Evolutionary conservation across 53 echinoderm and acorn worm species (phyloP), one percentile per base, ranked within the genome.

Genomic region (Mesocentrotus franciscanus): DNA sequence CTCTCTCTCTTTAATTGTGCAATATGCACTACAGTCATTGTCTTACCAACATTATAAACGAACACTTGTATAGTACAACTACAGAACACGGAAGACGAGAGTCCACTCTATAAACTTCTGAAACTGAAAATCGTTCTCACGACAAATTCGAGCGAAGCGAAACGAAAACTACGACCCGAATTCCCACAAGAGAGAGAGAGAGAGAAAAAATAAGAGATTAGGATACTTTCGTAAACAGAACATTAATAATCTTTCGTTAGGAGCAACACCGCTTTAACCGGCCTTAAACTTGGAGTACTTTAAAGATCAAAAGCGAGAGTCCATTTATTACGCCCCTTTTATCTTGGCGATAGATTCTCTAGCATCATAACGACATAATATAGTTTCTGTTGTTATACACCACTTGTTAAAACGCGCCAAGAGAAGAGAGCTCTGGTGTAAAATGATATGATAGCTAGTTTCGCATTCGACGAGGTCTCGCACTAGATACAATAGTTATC

Each of bases 221-320:
- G 64, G 66, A 85, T 24, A 92, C 92, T 55, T 56, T 92, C 71
- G 66, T 92, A 92, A 92, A 92, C 92, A 92, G 66, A 92, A 70
- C 71, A 70, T 71, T 92, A 64, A 92, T 71, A 64, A 92, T 92
- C 72, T 92, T 92, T 92, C 92, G 74, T 90, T 90, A 90, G 91
- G 91, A 60, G 18, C 39, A 3, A 24, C 17, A 33, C 33, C 66
- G 34, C 66, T 90, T 34, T 90, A 64, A 64, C 91, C 35, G 91
- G 32, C 26, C 8, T 14, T 49, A 85, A 60, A 60, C 36, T 90
- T 90, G 34, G 62, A 90, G 91, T 90, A 24, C 34, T 61, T 33
- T 33, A 56, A 8, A 74, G 8, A 93, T 93, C 93, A 93, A 58
- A 93, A 93, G 79, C 93, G 93, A 93, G 81, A 93, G 61, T 56